These are phyloP conservation scores for Pterocles burchelli DNA, from an alignment of 2,113 vertebrate genomes.

Conservation along the genomic window DNA sequence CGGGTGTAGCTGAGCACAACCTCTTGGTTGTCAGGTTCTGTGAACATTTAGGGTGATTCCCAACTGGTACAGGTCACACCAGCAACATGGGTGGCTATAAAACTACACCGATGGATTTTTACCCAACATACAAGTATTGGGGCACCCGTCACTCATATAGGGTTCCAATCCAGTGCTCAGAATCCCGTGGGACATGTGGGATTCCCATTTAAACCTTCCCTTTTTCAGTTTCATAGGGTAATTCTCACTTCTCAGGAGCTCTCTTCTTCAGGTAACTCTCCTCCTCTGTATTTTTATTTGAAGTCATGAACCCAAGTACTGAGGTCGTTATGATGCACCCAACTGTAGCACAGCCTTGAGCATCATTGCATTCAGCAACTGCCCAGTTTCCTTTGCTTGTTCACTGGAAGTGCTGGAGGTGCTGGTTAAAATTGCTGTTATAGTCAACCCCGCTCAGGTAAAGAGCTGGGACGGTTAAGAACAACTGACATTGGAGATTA, in stretches of 20 bases:
- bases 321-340: not conserved
- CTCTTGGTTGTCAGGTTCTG: not conserved
- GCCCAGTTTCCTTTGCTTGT: not conserved
- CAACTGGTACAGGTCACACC: not conserved
- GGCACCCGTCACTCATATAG: not conserved
- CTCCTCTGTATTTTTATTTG: not conserved
- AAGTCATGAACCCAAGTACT: not conserved
- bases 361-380: not conserved
- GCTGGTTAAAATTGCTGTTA: not conserved
- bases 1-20: not conserved
- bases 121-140: not conserved
- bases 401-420: not conserved
- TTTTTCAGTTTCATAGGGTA: not conserved
- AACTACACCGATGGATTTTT: not conserved
- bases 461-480: not conserved
- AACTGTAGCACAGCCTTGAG: not conserved
- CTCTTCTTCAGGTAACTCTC: not conserved
- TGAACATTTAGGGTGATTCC: not conserved
- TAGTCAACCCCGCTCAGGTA: not conserved
- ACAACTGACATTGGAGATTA: not conserved
- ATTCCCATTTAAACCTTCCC: not conserved
- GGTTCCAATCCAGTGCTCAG: not conserved
- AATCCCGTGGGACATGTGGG: rapidly evolving
- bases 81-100: not conserved
- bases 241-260: not conserved